These are phyloP conservation scores for Struthidea cinerea DNA, from an alignment of 2,113 vertebrate species.

Conservation along the genomic window DNA sequence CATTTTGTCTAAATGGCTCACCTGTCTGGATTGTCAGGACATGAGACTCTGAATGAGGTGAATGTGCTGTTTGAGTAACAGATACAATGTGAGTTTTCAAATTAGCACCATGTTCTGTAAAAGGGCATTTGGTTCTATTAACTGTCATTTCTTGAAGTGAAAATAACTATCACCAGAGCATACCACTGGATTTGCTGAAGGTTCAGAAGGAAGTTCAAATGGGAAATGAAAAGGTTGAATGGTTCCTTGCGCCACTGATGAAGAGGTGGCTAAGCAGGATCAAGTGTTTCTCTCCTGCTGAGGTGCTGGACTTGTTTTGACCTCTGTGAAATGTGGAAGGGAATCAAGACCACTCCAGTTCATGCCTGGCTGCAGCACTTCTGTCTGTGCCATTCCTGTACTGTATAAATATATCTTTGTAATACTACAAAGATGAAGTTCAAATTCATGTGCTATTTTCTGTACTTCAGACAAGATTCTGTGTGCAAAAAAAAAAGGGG, in stretches of 20 bases:
- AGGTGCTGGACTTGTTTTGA: neutral
- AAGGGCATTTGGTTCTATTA: neutral
- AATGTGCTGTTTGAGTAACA: neutral
- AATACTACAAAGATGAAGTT: neutral
- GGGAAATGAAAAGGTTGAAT: neutral
- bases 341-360: neutral
- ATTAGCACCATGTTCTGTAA: neutral
- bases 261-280: neutral
- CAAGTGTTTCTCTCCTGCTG: neutral
- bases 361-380: neutral
- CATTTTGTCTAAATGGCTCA: neutral
- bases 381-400: neutral
- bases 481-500: neutral
- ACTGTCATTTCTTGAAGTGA: neutral
- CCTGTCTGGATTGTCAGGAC: neutral
- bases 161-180: neutral
- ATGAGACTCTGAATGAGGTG: neutral
- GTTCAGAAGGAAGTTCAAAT: neutral
- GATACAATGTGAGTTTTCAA: neutral
- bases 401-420: neutral
- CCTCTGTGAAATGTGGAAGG: neutral
- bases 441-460: neutral
- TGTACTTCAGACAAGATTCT: neutral
- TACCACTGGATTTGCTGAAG: neutral
- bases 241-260: neutral